Evolutionary conservation across 1,140 invertebrate species (phyloP).

Genomic region (Drosophila repletoides): DNA sequence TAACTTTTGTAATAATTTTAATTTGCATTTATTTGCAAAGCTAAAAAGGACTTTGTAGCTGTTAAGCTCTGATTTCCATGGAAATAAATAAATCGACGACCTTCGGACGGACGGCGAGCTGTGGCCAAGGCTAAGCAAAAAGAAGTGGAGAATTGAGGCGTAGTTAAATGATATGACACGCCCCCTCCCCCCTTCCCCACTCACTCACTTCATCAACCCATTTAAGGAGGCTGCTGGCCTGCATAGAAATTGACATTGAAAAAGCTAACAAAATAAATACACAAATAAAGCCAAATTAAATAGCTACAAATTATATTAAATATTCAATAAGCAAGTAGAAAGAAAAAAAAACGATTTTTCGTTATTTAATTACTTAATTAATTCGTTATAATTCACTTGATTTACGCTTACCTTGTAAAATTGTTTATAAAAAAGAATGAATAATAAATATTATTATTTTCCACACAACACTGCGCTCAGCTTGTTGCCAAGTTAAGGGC

Average conservation of each 20-base stretch:
- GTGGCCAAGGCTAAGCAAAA: not conserved
- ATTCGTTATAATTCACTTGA: too few relatives aligned
- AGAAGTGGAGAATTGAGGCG: slow-evolving; percentile 21
- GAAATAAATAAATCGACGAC: slow-evolving; percentile 20
- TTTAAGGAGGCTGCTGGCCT: too few relatives aligned
- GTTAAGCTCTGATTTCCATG: not conserved
- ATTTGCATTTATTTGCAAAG: slow-evolving; percentile 23
- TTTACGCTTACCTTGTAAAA: slow-evolving; percentile 17
- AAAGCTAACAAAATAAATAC: not conserved
- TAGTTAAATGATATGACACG: slow-evolving; percentile 23
- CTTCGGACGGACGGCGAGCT: slow-evolving; percentile 15
- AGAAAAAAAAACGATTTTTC: too few relatives aligned
- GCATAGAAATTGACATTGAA: slow-evolving; percentile 20
- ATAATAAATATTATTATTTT: not conserved
- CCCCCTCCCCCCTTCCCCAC: not conserved
- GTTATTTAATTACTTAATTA: too few relatives aligned
- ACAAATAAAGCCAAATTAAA: too few relatives aligned
- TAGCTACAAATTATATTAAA: too few relatives aligned
- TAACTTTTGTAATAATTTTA: slow-evolving; percentile 14
- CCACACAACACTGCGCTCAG: slow-evolving; percentile 1
- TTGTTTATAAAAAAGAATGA: slow-evolving; percentile 8
- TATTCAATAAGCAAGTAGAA: too few relatives aligned
- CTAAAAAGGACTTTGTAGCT: not conserved
- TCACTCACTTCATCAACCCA: too few relatives aligned
- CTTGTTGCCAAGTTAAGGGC: not conserved